Percentiles rank a stretch among this genome's conserved stretches.
phyloP scores from a whole-genome alignment of 2,797 vertebrate species.

The Thamnophis elegans region DNA sequence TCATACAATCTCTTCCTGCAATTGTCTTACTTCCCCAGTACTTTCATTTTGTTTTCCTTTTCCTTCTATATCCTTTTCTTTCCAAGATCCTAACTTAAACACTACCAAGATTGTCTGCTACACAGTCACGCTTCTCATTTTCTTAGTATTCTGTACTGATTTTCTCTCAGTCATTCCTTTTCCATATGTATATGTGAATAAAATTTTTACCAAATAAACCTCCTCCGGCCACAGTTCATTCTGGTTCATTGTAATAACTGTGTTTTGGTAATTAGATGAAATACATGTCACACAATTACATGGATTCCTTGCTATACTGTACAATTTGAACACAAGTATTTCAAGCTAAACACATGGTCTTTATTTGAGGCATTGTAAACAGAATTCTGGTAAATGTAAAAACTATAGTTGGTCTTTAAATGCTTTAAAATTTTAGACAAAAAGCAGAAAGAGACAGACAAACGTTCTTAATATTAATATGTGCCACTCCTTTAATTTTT shows the following conservation, averaged over 20 bases:
- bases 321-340: neutral
- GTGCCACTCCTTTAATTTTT: neutral
- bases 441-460: neutral
- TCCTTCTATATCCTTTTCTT: neutral
- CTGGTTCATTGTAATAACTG: neutral
- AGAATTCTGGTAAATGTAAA: neutral
- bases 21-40: neutral
- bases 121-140: neutral
- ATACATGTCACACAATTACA: neutral
- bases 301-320: neutral
- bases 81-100: neutral
- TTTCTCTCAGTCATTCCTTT: neutral
- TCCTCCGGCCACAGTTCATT: neutral
- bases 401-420: neutral
- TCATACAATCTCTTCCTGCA: neutral
- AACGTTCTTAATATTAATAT: neutral
- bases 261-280: neutral
- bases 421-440: neutral
- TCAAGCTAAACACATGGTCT: neutral
- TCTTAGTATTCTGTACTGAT: neutral
- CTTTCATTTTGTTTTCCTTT: neutral
- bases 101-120: neutral
- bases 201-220: neutral
- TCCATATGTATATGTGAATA: neutral
- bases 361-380: neutral